These are phyloP conservation scores for Picus viridis DNA, from an alignment of 2,797 vertebrate species.

Conservation along the genomic window DNA sequence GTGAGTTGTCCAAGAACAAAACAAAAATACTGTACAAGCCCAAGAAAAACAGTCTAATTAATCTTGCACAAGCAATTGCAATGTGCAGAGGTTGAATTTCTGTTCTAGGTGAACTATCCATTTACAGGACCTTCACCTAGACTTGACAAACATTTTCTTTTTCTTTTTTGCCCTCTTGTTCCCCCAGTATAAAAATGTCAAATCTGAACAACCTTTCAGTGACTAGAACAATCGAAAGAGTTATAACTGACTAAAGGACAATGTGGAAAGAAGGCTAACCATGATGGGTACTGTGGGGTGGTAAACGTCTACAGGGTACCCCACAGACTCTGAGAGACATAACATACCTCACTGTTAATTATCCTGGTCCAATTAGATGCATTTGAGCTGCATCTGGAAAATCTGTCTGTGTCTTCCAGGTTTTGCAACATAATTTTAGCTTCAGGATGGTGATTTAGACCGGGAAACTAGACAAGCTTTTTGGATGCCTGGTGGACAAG, in stretches of 20 bases:
- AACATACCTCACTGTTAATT: not conserved
- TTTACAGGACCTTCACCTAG: not conserved
- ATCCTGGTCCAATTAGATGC: not conserved
- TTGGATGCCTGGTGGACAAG: not conserved
- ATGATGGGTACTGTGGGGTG: not conserved
- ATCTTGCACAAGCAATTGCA: not conserved
- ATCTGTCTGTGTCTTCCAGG: fast-evolving
- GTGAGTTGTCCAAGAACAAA: not conserved
- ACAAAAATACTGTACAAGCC: not conserved
- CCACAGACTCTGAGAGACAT: not conserved
- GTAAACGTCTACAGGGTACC: not conserved
- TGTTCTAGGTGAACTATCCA: not conserved
- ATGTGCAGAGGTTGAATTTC: not conserved
- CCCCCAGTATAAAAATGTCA: not conserved
- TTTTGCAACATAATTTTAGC: not conserved
- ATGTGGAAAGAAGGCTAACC: not conserved
- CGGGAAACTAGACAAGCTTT: not conserved
- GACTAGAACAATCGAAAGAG: not conserved
- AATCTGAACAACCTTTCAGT: not conserved
- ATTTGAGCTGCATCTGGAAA: not conserved
- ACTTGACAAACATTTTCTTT: fast-evolving
- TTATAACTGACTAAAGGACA: not conserved
- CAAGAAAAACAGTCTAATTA: not conserved
- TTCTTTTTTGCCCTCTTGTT: not conserved
- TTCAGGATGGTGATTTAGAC: not conserved